phyloP scores from a whole-genome alignment of 2,797 vertebrate genomes.

The Gymnocypris eckloni region DNA sequence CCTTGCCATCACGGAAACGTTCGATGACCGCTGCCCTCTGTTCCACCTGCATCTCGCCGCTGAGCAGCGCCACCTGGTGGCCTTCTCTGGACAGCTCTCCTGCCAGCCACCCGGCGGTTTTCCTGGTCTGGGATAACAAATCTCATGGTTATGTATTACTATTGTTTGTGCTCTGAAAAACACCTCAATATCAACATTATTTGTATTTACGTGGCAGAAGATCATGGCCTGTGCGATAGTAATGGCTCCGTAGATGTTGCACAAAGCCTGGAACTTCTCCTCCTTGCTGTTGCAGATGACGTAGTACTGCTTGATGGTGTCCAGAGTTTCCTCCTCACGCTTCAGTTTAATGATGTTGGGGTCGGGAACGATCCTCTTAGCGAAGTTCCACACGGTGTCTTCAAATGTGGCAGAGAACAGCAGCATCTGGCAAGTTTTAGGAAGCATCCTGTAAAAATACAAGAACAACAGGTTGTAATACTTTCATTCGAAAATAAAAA shows the following conservation, averaged over 20 bases:
- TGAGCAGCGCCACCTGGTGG: slow-evolving; percentile 94
- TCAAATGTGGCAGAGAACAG: slow-evolving; percentile 98
- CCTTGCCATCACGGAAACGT: slow-evolving; percentile 94
- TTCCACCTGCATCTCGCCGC: slow-evolving; percentile 97
- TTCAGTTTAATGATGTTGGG: slow-evolving; percentile 98
- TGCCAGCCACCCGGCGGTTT: slow-evolving; percentile 90
- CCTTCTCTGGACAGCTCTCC: slow-evolving; percentile 92
- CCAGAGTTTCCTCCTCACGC: slow-evolving; percentile 95
- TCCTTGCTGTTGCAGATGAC: slow-evolving; percentile 91
- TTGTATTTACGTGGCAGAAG: slow-evolving; percentile 93
- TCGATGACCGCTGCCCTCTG: slow-evolving; percentile 94
- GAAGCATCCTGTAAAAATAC: slow-evolving; percentile 84
- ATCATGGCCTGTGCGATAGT: slow-evolving; percentile 99
- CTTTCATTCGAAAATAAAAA: not conserved
- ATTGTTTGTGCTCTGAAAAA: not conserved
- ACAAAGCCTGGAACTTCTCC: slow-evolving; percentile 95
- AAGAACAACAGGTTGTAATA: not conserved
- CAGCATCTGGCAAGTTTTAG: slow-evolving; percentile 94
- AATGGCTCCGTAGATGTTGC: slow-evolving; percentile 95
- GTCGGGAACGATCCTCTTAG: slow-evolving; percentile 93
- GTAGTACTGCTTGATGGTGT: slow-evolving; percentile 98
- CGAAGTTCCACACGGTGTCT: slow-evolving; percentile 94
- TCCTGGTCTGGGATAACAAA: slow-evolving; percentile 83
- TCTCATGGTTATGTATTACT: not conserved
- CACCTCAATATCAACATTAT: not conserved